Base-by-base conservation (phyloP, 2,113 vertebrate species). In the Xyliphius kryptos region DNA sequence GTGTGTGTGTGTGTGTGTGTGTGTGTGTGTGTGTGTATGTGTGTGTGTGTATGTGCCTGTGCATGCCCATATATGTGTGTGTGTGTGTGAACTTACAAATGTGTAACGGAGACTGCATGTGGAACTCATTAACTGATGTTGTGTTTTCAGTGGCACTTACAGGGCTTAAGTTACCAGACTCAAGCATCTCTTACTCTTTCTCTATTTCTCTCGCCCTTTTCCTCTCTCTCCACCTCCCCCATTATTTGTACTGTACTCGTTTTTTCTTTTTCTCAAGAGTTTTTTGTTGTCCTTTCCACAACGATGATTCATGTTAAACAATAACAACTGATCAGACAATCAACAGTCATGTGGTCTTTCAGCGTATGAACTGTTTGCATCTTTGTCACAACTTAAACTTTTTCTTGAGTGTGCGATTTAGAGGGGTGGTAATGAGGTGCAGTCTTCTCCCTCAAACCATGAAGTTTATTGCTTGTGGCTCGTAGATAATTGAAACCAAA, bases 401-500 rank as follows among this genome's bases (percentile, higher is more conserved):
- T 19, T 50, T 40, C 10, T 17, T 51, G 17, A 15, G 4, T 3
- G 8, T 14, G 26, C 13, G 62, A 68, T 63, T 76, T 81, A 70
- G 69, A 32, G 49, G 53, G 70, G 36, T 76, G 72, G 76, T 77
- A 79, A 84, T 80, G 76, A 78, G 74, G 61, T 77, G 68, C 72
- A 69, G 20, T 48, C 15, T 36, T 15, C 63, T 38, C 22, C n/a
- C 50, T 26, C 43, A 21, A 6, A 36, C 71, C 81, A 73, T 73
- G 50, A 64, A 32, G 76, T 76, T 68, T 65, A 67, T 49, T 54
- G 63, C 53, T 73, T 56, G 62, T 82, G 77, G 77, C 76, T 81
- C 75, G 72, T 52, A 73, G 71, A 68, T 79, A 82, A 82, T 82
- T 83, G 81, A 84, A 81, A 79, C 68, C 79, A 78, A 53, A 74